Base-by-base conservation (phyloP, 2,113 vertebrate species). In the Excalfactoria chinensis region DNA sequence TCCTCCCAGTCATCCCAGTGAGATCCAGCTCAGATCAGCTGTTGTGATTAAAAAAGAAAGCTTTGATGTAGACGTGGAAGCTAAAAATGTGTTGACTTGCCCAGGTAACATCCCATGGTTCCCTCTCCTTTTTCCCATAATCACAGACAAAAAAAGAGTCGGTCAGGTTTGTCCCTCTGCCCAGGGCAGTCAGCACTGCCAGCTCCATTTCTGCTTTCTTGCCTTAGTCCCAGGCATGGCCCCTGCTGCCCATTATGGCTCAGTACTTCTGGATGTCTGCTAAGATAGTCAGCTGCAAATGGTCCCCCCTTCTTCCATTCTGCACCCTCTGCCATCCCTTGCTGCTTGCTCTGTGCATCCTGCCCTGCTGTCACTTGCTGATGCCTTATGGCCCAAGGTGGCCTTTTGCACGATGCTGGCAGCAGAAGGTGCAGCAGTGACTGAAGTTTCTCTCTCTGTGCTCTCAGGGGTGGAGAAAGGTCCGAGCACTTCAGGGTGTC, bases 401-500 rank as follows among this genome's bases (percentile, higher is more conserved):
- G 46, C 37, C 34, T 48, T 81, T 81, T 43, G 3, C 28, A 0
- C 5, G 51, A 15, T 68, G 56, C 62, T 2, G 4, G 51, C 8
- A 60, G 25, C 49, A 15, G 26, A 4, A 41, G 77, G 40, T 92
- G 41, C 37, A 5, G 11, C 3, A 22, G 63, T 66, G 63, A 91
- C 81, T 2, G 7, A 84, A 70, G 43, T 41, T 78, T 88, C 66
- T 86, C 44, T 71, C 51, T 90, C 90, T 89, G 58, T 86, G 79
- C 82, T 78, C 15, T 30, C 96, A 99, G 99, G 96, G 97, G 97
- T 76, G 98, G 97, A 58, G 99, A 99, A 88, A 97, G 98, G 91
- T 97, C 98, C 2, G 99, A 99, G 82, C 98, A 98, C 89, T 97
- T 97, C 90, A 98, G 94, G 89, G 97, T 99, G 90, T 98, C 98